Percentiles rank a stretch among this genome's conserved stretches.
phyloP scores from a whole-genome alignment of 1,140 invertebrate genomes.

The Bombus superbus region DNA sequence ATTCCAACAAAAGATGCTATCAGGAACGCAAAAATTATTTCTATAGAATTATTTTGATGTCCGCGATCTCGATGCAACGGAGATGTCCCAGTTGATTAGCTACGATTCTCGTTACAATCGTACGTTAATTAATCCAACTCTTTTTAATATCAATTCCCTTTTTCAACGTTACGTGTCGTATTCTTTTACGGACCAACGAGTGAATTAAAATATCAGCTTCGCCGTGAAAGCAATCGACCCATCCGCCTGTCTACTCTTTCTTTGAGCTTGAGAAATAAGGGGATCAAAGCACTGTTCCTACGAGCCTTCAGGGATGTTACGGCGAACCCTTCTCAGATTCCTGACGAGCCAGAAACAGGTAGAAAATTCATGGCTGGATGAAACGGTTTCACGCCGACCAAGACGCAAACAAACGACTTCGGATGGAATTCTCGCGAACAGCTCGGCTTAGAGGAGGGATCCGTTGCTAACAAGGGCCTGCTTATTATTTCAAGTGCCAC shows the following conservation, averaged over 20 bases:
- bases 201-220: conserved; percentile 17
- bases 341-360: conserved; percentile 33
- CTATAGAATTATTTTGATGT: too few relatives aligned
- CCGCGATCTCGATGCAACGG: too few relatives aligned
- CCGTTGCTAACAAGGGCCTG: conserved; percentile 36
- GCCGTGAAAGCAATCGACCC: neutral
- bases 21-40: too few relatives aligned
- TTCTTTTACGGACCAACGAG: neutral
- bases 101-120: too few relatives aligned
- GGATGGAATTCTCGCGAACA: conserved; percentile 15
- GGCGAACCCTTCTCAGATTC: conserved; percentile 55
- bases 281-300: conserved; percentile 13
- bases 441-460: neutral
- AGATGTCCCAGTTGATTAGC: too few relatives aligned
- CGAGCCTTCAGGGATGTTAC: neutral
- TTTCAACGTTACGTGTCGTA: neutral
- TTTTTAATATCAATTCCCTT: neutral
- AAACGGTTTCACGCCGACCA: conserved; percentile 28
- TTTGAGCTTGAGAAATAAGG: neutral
- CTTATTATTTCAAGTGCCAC: conserved; percentile 52
- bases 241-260: conserved; percentile 8
- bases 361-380: conserved; percentile 39
- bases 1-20: too few relatives aligned
- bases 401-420: conserved; percentile 24
- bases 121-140: neutral